phyloP scores from a whole-genome alignment of 2,888 invertebrate genomes.

The Noctua janthina region DNA sequence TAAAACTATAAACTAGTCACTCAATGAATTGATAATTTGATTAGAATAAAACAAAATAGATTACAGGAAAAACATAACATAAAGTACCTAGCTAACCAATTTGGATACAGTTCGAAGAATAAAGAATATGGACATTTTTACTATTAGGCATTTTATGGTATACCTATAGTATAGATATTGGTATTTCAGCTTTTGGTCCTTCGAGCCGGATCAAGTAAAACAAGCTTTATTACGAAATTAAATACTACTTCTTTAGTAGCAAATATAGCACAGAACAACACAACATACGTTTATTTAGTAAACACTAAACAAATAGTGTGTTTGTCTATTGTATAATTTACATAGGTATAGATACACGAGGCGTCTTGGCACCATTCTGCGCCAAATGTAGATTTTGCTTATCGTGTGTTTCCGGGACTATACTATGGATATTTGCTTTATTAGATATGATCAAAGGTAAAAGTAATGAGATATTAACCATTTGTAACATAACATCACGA shows the following conservation, averaged over 20 bases:
- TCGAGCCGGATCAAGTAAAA: not conserved
- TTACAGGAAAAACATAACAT: not conserved
- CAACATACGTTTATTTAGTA: conserved; percentile 38
- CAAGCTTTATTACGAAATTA: not conserved
- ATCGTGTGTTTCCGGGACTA: conserved; percentile 34
- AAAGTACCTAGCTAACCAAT: not conserved
- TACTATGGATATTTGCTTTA: conserved; percentile 21
- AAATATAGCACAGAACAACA: not conserved
- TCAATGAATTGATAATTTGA: conserved; percentile 22
- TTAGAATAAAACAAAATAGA: not conserved
- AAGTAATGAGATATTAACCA: not conserved
- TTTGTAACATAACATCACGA: too few relatives aligned
- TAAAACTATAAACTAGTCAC: conserved; percentile 17
- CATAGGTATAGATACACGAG: not conserved
- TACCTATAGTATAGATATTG: too few relatives aligned
- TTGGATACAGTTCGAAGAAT: not conserved
- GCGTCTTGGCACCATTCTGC: conserved; percentile 43
- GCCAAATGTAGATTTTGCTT: conserved; percentile 47
- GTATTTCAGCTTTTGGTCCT: not conserved
- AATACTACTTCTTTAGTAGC: not conserved
- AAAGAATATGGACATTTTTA: not conserved
- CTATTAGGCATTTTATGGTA: not conserved
- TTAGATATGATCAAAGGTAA: conserved; percentile 3
- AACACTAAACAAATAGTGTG: conserved; percentile 41
- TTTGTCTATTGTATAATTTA: not conserved